Evolutionary conservation across 2,888 invertebrate species (phyloP).

Genomic region (Acleris laterana): DNA sequence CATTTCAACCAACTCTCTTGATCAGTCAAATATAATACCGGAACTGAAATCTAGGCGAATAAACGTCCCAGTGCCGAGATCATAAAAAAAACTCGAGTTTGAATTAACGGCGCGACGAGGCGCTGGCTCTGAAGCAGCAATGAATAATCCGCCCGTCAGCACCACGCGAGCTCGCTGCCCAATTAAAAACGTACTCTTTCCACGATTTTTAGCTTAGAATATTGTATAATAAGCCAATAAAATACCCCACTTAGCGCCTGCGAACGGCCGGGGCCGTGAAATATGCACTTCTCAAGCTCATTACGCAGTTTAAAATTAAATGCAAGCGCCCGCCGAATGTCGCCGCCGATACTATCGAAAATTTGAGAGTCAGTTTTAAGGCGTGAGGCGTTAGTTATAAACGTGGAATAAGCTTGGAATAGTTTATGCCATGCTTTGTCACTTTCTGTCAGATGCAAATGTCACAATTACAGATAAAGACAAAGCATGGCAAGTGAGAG

Average conservation of each 20-base stretch:
- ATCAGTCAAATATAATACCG: slow-evolving; percentile 52
- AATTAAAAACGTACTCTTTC: slow-evolving; percentile 84
- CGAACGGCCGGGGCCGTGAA: slow-evolving; percentile 71
- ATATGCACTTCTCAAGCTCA: slow-evolving; percentile 81
- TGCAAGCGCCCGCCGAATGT: slow-evolving; percentile 58
- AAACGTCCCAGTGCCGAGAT: slow-evolving; percentile 49
- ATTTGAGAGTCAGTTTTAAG: background rate
- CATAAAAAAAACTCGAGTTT: slow-evolving; percentile 62
- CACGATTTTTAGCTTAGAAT: slow-evolving; percentile 84
- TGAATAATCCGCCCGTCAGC: slow-evolving; percentile 82
- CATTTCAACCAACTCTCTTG: slow-evolving; percentile 38
- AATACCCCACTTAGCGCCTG: slow-evolving; percentile 82
- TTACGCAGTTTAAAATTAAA: slow-evolving; percentile 77
- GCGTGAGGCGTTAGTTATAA: too few species aligned
- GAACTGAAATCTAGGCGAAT: slow-evolving; percentile 52
- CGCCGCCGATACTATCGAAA: slow-evolving; percentile 26
- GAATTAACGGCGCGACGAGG: slow-evolving; percentile 68
- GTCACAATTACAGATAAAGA: too few species aligned
- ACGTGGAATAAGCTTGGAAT: too few species aligned
- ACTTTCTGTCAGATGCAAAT: too few species aligned
- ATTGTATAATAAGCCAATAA: slow-evolving; percentile 85
- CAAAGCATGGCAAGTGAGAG: too few species aligned
- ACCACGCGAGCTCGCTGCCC: slow-evolving; percentile 79
- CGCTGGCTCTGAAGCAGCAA: slow-evolving; percentile 77
- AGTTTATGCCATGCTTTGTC: too few species aligned